Conservation (phyloP, 2,888 invertebrate species). For the Scaptomyza cyrtandrae region DNA sequence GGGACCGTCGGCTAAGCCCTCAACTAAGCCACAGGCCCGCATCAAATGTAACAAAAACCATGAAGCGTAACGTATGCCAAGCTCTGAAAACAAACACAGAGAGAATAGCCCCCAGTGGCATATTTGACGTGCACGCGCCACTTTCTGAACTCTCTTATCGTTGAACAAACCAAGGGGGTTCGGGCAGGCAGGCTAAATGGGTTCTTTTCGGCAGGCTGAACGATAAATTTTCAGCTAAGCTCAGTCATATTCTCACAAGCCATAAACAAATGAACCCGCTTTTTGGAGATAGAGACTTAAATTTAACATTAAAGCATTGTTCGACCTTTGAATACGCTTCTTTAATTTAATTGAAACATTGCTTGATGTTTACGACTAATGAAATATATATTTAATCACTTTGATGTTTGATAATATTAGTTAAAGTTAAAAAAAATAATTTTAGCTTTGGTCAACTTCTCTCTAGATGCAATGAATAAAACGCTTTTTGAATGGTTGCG, state of each 20-base stretch:
- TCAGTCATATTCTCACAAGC: slow-evolving; percentile 36
- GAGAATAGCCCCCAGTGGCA: slow-evolving; percentile 57
- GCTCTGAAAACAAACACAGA: slow-evolving; percentile 38
- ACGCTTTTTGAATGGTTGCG: too few relatives aligned
- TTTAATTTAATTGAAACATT: too few relatives aligned
- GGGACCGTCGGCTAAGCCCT: slow-evolving; percentile 27
- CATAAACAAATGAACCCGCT: slow-evolving; percentile 39
- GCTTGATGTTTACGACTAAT: too few relatives aligned
- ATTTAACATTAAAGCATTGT: not conserved
- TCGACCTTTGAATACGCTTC: not conserved
- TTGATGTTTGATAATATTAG: too few relatives aligned
- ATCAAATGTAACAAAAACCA: slow-evolving; percentile 55
- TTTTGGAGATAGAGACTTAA: slow-evolving; percentile 17
- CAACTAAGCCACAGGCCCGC: slow-evolving; percentile 32
- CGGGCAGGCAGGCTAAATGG: not conserved
- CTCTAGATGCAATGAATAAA: too few relatives aligned
- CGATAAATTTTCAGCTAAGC: slow-evolving; percentile 16
- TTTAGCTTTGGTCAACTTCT: too few relatives aligned
- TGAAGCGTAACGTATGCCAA: slow-evolving; percentile 60
- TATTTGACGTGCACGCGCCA: slow-evolving; percentile 67
- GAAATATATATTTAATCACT: too few relatives aligned
- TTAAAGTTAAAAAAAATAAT: too few relatives aligned
- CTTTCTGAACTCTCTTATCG: slow-evolving; percentile 11
- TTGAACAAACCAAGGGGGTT: not conserved
- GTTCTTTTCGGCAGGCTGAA: not conserved